Conservation (phyloP, 2,113 vertebrate species). For the Suricata suricatta region DNA sequence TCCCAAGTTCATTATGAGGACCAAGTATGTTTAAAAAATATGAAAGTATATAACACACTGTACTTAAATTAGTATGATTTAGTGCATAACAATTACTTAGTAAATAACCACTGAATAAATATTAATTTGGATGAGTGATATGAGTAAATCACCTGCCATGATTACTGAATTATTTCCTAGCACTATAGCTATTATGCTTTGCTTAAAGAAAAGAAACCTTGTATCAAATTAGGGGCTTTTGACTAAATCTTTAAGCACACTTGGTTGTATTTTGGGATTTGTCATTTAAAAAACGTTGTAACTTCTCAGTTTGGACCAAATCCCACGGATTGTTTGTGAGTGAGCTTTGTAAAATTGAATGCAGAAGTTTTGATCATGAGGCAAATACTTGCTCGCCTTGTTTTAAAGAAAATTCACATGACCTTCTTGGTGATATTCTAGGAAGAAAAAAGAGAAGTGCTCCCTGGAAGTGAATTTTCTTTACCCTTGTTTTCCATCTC, state of each 20-base stretch:
- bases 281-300: constrained; percentile 27
- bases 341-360: constrained; percentile 36
- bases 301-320: constrained; percentile 33
- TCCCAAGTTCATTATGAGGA: background rate
- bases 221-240: background rate
- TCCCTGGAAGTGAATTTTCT: background rate
- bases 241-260: background rate
- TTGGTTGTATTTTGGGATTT: background rate
- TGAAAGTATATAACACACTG: background rate
- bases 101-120: background rate
- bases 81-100: background rate
- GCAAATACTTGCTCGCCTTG: background rate
- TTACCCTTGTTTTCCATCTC: background rate
- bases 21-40: background rate
- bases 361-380: constrained; percentile 18
- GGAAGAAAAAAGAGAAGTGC: background rate
- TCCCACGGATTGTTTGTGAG: background rate
- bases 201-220: background rate
- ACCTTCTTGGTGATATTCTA: background rate
- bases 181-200: background rate
- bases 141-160: background rate
- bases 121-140: background rate
- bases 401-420: background rate
- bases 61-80: background rate
- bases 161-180: background rate